Conservation (phyloP, 2,888 invertebrate genomes). For the Philaethria dido region DNA sequence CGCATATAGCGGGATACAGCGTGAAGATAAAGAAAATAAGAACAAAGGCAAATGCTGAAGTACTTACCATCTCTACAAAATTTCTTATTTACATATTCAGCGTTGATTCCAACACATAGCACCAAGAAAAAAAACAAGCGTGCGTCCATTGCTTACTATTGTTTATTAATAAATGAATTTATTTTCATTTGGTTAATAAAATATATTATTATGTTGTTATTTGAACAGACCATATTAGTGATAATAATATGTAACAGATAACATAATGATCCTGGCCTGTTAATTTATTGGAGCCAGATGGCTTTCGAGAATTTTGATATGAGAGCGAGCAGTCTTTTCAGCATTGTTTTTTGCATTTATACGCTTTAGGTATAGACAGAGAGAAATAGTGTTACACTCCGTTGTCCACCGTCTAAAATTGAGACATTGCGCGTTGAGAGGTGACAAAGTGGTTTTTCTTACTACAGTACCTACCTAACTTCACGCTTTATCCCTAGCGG, state of each 20-base stretch:
- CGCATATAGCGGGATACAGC: too few relatives aligned
- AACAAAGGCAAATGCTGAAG: too few relatives aligned
- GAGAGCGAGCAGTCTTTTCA: too few relatives aligned
- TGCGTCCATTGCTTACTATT: slow-evolving; percentile 37
- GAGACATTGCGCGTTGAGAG: too few relatives aligned
- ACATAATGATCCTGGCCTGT: slow-evolving; percentile 10
- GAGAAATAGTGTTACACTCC: too few relatives aligned
- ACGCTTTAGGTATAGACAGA: too few relatives aligned
- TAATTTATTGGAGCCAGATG: slow-evolving; percentile 12
- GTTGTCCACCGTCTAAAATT: too few relatives aligned
- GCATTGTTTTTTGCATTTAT: too few relatives aligned
- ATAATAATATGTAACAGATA: slow-evolving; percentile 13
- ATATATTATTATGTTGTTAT: slow-evolving; percentile 18
- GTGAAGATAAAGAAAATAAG: too few relatives aligned
- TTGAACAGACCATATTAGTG: slow-evolving; percentile 22
- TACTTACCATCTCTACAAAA: slow-evolving; percentile 64
- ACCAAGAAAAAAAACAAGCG: slow-evolving; percentile 40
- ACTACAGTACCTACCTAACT: too few relatives aligned
- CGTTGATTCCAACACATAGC: slow-evolving; percentile 40
- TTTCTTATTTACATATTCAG: slow-evolving; percentile 60
- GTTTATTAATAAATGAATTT: slow-evolving; percentile 29
- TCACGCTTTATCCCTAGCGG: too few relatives aligned
- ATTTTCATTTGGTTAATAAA: not conserved
- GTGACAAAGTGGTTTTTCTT: too few relatives aligned
- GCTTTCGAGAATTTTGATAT: not conserved